phyloP scores from a whole-genome alignment of 35 echinoderm and acorn worm species.

The Apostichopus californicus region DNA sequence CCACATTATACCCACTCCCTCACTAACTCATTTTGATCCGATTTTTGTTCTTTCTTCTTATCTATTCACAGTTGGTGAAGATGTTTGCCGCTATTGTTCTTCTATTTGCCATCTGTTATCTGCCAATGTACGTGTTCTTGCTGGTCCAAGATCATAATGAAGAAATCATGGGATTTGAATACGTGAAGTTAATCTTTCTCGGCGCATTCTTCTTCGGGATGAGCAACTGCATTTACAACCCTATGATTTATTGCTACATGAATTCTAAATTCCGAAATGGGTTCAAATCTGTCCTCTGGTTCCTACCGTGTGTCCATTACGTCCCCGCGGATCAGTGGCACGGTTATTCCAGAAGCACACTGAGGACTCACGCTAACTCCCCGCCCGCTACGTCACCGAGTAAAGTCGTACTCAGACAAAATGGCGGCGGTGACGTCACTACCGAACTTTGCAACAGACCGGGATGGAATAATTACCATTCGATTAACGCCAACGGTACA shows the following conservation, averaged over 20 bases:
- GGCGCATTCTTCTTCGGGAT: slow-evolving; percentile 44
- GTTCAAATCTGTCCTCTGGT: slow-evolving; percentile 54
- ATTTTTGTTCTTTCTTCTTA: not conserved
- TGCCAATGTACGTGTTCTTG: slow-evolving; percentile 52
- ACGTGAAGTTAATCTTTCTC: slow-evolving; percentile 46
- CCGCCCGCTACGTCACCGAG: slow-evolving; percentile 12
- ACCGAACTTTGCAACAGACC: slow-evolving; percentile 23
- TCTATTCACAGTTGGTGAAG: slow-evolving; percentile 55
- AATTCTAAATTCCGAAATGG: slow-evolving; percentile 58
- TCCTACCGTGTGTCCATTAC: slow-evolving; percentile 46
- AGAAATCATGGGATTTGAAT: not conserved
- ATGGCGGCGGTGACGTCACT: not conserved
- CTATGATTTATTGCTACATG: slow-evolving; percentile 58
- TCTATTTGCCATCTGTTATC: slow-evolving; percentile 53
- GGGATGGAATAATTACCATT: slow-evolving; percentile 14
- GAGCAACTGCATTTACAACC: slow-evolving; percentile 66
- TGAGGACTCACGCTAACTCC: slow-evolving; percentile 8
- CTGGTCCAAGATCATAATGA: slow-evolving; percentile 34
- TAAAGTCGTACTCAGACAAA: slow-evolving; percentile 35
- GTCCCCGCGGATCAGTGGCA: slow-evolving; percentile 11
- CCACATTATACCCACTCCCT: too few species aligned
- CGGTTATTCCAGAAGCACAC: slow-evolving; percentile 32
- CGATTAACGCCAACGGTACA: slow-evolving; percentile 2
- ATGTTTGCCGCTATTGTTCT: slow-evolving; percentile 57
- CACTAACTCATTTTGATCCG: too few species aligned